Percentiles rank a stretch among this genome's conserved stretches.
phyloP scores from a whole-genome alignment of 1,140 invertebrate genomes.

The Leptestheria dahalacensis region DNA sequence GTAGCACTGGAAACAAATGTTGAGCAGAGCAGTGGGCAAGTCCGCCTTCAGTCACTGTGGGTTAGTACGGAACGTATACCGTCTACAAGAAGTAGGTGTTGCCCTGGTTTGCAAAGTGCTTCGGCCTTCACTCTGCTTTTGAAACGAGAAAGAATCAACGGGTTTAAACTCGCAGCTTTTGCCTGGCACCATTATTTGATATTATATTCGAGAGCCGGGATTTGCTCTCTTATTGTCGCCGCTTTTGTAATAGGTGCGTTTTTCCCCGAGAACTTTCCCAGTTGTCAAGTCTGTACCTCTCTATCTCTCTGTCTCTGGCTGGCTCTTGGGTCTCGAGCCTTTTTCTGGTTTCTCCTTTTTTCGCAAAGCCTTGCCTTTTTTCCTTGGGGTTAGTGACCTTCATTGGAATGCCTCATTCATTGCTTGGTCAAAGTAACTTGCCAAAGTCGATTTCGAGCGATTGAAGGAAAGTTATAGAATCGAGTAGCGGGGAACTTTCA shows the following conservation, averaged over 20 bases:
- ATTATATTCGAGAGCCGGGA: neutral
- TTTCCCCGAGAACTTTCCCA: neutral
- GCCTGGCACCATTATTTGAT: neutral
- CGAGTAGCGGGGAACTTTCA: too few relatives aligned
- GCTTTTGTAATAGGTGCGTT: neutral
- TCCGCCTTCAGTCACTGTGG: neutral
- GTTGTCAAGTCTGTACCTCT: too few relatives aligned
- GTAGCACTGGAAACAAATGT: neutral
- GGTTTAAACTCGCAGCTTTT: too few relatives aligned
- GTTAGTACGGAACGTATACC: neutral
- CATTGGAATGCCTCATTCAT: neutral
- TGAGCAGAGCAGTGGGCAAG: neutral
- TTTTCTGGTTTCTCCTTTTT: too few relatives aligned
- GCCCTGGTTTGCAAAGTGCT: neutral
- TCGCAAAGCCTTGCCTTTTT: neutral
- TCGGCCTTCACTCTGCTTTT: neutral
- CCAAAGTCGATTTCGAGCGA: too few relatives aligned
- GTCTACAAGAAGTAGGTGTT: neutral
- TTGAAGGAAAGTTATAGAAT: too few relatives aligned
- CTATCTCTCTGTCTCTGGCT: too few relatives aligned
- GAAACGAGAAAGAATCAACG: too few relatives aligned
- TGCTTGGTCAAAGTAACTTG: neutral
- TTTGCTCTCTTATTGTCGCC: neutral
- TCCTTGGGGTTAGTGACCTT: neutral
- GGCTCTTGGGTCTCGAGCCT: too few relatives aligned